Evolutionary conservation across 2,797 vertebrate genomes (phyloP).

Genomic region (Alectoris magna): DNA sequence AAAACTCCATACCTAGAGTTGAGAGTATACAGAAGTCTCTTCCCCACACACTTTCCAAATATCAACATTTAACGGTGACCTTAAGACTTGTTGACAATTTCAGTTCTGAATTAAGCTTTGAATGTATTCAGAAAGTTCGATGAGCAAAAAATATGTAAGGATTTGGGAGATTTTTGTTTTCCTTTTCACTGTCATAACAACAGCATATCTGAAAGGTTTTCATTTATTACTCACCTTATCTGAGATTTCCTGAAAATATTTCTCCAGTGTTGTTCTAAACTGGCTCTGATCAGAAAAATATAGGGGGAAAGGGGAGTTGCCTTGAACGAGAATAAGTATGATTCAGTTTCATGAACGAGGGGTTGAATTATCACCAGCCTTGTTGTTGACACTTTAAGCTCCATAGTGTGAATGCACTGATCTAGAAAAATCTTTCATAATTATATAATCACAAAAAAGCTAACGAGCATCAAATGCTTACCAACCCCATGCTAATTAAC

Average conservation of each 20-base stretch:
- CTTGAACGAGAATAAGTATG: neutral
- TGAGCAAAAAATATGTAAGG: neutral
- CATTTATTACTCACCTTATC: neutral
- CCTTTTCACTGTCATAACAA: neutral
- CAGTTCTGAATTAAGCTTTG: neutral
- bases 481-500: neutral
- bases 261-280: neutral
- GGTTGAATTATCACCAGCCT: neutral
- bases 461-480: neutral
- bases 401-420: neutral
- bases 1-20: fast-evolving
- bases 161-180: neutral
- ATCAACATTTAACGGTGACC: neutral
- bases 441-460: neutral
- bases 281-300: neutral
- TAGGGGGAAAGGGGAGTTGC: neutral
- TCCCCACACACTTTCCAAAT: neutral
- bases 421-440: neutral
- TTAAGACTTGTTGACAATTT: neutral
- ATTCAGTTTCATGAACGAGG: neutral
- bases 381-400: neutral
- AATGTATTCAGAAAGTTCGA: neutral
- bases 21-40: neutral
- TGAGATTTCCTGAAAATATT: neutral
- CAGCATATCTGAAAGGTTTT: neutral